phyloP scores from a whole-genome alignment of 1,140 invertebrate species.

The Archegozetes longisetosus region DNA sequence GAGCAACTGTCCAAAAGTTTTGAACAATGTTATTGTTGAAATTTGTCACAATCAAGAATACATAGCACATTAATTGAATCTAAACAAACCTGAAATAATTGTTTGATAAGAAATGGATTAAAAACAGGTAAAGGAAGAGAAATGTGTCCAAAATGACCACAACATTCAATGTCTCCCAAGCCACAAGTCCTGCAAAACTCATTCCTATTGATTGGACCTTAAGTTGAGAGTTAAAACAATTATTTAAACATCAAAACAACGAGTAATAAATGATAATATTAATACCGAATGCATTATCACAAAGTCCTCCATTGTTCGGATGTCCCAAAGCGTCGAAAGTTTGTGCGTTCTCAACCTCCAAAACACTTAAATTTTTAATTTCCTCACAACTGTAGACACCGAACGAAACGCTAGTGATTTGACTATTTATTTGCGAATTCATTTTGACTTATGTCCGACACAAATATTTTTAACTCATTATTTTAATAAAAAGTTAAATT shows the following conservation, averaged over 20 bases:
- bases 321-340: constrained; percentile 73
- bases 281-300: constrained; percentile 59
- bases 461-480: no score
- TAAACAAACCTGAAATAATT: constrained; percentile 42
- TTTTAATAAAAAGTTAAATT: no score
- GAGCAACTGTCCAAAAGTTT: constrained; percentile 31
- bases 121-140: constrained; percentile 73
- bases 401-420: constrained; percentile 14
- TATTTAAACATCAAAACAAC: constrained; percentile 6
- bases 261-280: constrained; percentile 2
- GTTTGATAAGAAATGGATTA: constrained; percentile 75
- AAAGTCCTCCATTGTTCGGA: constrained; percentile 61
- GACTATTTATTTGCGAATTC: not conserved
- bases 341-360: constrained; percentile 60
- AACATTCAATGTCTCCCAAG: constrained; percentile 48
- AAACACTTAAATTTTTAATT: constrained; percentile 67
- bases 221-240: not conserved
- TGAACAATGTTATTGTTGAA: not conserved
- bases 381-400: constrained; percentile 40
- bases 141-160: constrained; percentile 91
- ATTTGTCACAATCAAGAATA: not conserved
- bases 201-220: constrained; percentile 33
- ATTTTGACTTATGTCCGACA: not conserved
- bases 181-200: constrained; percentile 69
- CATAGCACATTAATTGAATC: not conserved